Percentiles rank a stretch among this genome's conserved stretches.
phyloP scores from a whole-genome alignment of 2,113 vertebrate species.

The Protomyctophum bolini region DNA sequence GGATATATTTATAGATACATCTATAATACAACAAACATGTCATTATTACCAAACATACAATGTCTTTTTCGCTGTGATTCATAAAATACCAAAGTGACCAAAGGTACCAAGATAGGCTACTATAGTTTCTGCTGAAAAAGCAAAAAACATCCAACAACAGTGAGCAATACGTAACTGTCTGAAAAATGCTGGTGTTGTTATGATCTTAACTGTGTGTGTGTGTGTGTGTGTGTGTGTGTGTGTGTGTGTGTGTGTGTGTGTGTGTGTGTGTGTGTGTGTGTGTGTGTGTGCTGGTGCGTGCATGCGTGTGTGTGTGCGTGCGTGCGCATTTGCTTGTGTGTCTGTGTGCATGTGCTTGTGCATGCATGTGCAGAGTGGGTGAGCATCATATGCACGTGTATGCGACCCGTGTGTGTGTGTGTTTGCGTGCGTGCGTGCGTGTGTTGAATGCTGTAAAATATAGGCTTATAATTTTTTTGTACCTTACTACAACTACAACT shows the following conservation, averaged over 20 bases:
- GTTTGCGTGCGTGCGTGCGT: too few species aligned
- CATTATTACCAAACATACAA: constrained; percentile 74
- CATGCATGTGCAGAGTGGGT: constrained; percentile 19
- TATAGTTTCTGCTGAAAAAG: constrained; percentile 65
- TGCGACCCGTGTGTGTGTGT: too few species aligned
- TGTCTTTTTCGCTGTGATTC: constrained; percentile 71
- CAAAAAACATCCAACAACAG: constrained; percentile 66
- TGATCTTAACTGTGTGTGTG: constrained; percentile 64
- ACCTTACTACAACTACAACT: constrained; percentile 78
- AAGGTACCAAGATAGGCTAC: constrained; percentile 78
- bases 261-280: neutral
- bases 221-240: constrained; percentile 12
- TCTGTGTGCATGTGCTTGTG: neutral
- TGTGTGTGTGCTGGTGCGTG: neutral
- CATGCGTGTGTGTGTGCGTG: neutral
- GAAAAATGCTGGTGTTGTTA: constrained; percentile 72
- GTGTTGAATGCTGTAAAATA: too few species aligned
- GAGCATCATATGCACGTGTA: constrained; percentile 47
- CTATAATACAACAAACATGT: constrained; percentile 78
- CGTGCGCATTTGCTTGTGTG: neutral
- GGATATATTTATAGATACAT: constrained; percentile 78
- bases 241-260: constrained; percentile 6
- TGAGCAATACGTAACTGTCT: constrained; percentile 56
- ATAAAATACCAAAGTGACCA: constrained; percentile 77
- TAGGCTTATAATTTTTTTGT: constrained; percentile 38